Evolutionary conservation across 2,113 vertebrate genomes (phyloP), one percentile per base, ranked within the genome.

Genomic region (Coryphaenoides rupestris): DNA sequence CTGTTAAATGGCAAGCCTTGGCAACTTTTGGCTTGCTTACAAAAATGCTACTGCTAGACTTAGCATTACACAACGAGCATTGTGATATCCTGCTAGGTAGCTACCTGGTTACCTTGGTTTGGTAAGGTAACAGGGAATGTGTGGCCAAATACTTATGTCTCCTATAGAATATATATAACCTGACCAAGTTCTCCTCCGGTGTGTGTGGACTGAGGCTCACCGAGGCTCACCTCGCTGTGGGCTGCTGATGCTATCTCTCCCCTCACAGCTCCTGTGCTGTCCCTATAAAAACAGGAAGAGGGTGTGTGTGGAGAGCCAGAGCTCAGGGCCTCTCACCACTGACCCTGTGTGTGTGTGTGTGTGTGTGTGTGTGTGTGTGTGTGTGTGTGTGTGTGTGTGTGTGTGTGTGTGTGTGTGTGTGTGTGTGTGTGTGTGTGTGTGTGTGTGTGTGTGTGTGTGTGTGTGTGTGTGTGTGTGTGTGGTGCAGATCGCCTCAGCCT

Each of bases 221-320:
- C 15, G n/a, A n/a, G n/a, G n/a, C n/a, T 21, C 4, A 14, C 50
- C 21, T 5, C 2, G 21, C 19, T 0, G 9, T 13, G 24, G 9
- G 60, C 16, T 21, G 19, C 46, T 19, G 21, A 33, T 49, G 69
- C 65, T 71, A 66, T 66, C 74, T 68, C 70, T 57, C 53, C 33
- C 75, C 68, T 56, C 28, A 19, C 73, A 74, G 62, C 74, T 85
- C 64, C 71, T 66, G 72, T 84, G 81, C 79, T 77, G 69, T 64
- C 72, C 80, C 69, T 80, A 75, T 70, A 22, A 86, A 88, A 89
- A 88, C 85, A 88, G 87, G 85, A 88, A 87, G 69, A 84, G 79
- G 83, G 85, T 81, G 82, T 87, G 86, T 86, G 84, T 87, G 81
- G 65, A 87, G 71, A 84, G 63, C 55, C 71, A 69, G 71, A 80